These are phyloP conservation scores for Trypoxylus dichotomus DNA, from an alignment of 1,140 invertebrate genomes.

Conservation along the genomic window DNA sequence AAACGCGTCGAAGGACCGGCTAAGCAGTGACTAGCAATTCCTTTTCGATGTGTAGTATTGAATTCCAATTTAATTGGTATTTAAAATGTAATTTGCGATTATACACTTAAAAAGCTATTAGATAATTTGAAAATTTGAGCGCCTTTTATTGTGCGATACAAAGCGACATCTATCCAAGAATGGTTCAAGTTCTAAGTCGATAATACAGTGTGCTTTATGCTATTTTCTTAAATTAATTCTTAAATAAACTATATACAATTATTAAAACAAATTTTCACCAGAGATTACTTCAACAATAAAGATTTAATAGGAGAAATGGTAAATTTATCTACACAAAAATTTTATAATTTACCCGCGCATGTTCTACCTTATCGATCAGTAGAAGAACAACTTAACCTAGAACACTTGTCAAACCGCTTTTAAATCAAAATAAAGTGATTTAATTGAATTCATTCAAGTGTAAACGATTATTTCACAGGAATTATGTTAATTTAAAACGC, in stretches of 20 bases:
- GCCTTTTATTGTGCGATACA: not conserved
- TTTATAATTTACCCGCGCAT: not conserved
- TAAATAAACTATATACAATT: too few species aligned
- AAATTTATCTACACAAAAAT: too few species aligned
- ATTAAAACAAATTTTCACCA: too few species aligned
- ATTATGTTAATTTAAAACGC: not conserved
- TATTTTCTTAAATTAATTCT: too few species aligned
- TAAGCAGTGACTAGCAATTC: not conserved
- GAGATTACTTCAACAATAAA: too few species aligned
- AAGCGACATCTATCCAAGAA: not conserved
- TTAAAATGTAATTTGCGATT: not conserved
- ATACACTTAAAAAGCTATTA: not conserved
- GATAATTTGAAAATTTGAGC: too few species aligned
- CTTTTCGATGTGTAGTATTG: too few species aligned
- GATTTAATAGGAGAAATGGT: too few species aligned
- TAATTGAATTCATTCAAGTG: not conserved
- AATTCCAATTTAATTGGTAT: too few species aligned
- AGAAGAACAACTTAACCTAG: not conserved
- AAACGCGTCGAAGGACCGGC: not conserved
- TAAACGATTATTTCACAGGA: not conserved
- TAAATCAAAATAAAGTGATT: not conserved
- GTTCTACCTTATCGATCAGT: not conserved
- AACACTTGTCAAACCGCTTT: too few species aligned
- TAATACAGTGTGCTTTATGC: not conserved
- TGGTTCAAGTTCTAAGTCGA: not conserved